These are phyloP conservation scores for Rhincodon typus DNA, from an alignment of 2,797 vertebrate genomes.

Conservation along the genomic window DNA sequence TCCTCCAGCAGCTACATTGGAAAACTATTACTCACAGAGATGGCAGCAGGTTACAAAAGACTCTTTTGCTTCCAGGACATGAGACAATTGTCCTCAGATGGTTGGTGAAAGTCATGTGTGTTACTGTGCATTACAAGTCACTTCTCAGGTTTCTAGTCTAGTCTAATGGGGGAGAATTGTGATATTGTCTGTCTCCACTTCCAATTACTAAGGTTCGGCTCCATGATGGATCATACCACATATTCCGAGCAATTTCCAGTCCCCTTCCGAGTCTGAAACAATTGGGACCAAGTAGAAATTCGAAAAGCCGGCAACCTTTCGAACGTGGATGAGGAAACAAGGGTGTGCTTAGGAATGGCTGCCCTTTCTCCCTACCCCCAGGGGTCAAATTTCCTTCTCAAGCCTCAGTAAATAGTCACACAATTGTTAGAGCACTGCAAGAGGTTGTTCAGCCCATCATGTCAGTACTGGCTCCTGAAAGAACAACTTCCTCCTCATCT, in stretches of 20 bases:
- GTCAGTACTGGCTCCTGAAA: too few species aligned
- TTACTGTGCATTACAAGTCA: background rate
- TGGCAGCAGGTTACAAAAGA: background rate
- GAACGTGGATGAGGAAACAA: background rate
- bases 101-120: background rate
- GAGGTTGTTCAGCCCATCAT: too few species aligned
- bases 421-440: too few species aligned
- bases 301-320: background rate
- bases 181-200: background rate
- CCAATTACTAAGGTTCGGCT: background rate
- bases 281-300: background rate
- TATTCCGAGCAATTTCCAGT: background rate
- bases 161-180: background rate
- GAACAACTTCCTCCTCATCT: too few species aligned
- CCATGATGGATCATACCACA: background rate
- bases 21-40: background rate
- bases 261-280: background rate
- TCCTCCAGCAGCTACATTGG: background rate
- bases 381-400: background rate
- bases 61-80: background rate
- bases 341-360: background rate
- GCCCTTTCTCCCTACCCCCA: background rate
- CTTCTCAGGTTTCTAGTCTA: background rate
- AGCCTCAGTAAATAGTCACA: background rate
- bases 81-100: background rate